phyloP scores from a whole-genome alignment of 92 coral and sea anemone species.

The Porites divaricata region DNA sequence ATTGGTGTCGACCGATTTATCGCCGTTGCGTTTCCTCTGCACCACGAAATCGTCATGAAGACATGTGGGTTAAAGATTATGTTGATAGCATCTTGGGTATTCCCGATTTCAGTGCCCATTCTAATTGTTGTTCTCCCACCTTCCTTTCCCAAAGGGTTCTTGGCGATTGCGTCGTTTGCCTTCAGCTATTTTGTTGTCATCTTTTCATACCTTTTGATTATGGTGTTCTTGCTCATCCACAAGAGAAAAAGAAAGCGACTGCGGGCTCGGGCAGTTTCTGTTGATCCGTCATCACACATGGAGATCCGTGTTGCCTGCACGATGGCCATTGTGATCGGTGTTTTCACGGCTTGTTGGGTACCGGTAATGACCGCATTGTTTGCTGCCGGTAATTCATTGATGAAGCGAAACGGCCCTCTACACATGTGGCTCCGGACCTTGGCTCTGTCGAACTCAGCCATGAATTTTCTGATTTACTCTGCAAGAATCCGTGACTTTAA shows the following conservation, averaged over 20 bases:
- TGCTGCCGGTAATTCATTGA: background rate
- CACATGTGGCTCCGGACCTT: slow-evolving; percentile 60
- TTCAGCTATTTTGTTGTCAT: slow-evolving; percentile 5
- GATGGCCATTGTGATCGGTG: slow-evolving; percentile 35
- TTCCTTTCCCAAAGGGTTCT: slow-evolving; percentile 17
- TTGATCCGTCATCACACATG: slow-evolving; percentile 30
- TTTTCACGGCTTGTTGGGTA: slow-evolving; percentile 38
- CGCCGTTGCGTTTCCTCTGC: slow-evolving; percentile 54
- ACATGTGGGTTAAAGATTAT: slow-evolving; percentile 45
- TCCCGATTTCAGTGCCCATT: slow-evolving; percentile 18
- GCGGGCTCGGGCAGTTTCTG: background rate
- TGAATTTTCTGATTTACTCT: slow-evolving; percentile 39
- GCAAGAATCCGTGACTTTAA: slow-evolving; percentile 20
- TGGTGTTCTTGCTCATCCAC: slow-evolving; percentile 3
- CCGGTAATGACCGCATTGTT: slow-evolving; percentile 10
- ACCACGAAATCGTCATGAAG: slow-evolving; percentile 41
- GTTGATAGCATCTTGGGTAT: slow-evolving; percentile 44
- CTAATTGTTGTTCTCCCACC: background rate
- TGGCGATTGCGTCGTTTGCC: slow-evolving; percentile 1
- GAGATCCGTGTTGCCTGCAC: slow-evolving; percentile 59
- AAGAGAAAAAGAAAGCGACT: slow-evolving; percentile 3
- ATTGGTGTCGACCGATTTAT: slow-evolving; percentile 61
- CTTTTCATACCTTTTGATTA: background rate
- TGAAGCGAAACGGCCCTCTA: background rate
- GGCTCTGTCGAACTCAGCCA: slow-evolving; percentile 54